These are phyloP conservation scores for Augochlora pura DNA, from an alignment of 1,140 invertebrate genomes.

Conservation along the genomic window DNA sequence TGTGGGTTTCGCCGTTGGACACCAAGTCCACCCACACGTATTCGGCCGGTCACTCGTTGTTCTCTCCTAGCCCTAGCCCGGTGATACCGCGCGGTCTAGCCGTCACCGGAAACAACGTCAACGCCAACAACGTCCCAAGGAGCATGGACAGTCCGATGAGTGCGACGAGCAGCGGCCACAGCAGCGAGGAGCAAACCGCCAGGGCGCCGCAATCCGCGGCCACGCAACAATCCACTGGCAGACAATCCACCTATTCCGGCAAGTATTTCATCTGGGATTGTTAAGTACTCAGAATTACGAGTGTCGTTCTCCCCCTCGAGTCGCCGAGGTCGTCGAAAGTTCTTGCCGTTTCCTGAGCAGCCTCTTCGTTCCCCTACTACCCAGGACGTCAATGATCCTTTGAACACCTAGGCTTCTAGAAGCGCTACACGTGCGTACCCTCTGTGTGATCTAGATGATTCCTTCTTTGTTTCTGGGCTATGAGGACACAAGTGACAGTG, in stretches of 20 bases:
- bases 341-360: too few relatives aligned
- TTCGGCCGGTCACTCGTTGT: conserved; percentile 75
- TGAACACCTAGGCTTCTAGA: too few relatives aligned
- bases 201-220: conserved; percentile 68
- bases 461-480: too few relatives aligned
- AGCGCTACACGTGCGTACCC: too few relatives aligned
- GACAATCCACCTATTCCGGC: conserved; percentile 77
- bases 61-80: conserved; percentile 79
- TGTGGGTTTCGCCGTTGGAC: conserved; percentile 87
- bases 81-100: conserved; percentile 69
- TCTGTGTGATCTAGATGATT: too few relatives aligned
- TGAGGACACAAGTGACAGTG: too few relatives aligned
- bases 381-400: too few relatives aligned
- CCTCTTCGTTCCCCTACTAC: too few relatives aligned
- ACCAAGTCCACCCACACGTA: conserved; percentile 64
- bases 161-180: conserved; percentile 77
- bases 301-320: too few relatives aligned
- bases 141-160: conserved; percentile 77
- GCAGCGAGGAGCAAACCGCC: conserved; percentile 76
- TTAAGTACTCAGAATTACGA: neutral
- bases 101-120: neutral
- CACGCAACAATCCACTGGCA: conserved; percentile 72
- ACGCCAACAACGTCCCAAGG: conserved; percentile 58
- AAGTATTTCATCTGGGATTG: conserved; percentile 43
- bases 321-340: too few relatives aligned